Evolutionary conservation across 2,888 invertebrate species (phyloP).

Genomic region (Dasysyrphus albostriatus): DNA sequence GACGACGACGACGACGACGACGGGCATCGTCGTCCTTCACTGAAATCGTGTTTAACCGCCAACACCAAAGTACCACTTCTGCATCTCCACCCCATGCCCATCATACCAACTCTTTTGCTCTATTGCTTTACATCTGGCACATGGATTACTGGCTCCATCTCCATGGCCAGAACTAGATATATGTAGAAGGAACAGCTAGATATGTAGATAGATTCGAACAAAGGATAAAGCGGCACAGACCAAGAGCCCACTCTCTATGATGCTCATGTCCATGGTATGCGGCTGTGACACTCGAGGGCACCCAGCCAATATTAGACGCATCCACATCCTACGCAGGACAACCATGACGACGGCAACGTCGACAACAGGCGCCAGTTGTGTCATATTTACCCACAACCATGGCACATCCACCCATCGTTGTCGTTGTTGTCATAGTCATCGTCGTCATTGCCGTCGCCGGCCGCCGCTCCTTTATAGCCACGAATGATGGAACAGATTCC

Average conservation of each 20-base stretch:
- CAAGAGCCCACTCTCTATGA: conserved; percentile 54
- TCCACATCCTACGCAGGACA: conserved; percentile 60
- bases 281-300: conserved; percentile 76
- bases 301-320: conserved; percentile 74
- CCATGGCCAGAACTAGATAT: conserved; percentile 32
- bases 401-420: conserved; percentile 60
- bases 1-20: conserved; percentile 46
- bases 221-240: conserved; percentile 59
- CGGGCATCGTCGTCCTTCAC: conserved; percentile 63
- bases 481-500: conserved; percentile 55
- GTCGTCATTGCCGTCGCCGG: background rate
- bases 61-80: conserved; percentile 68
- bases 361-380: conserved; percentile 76
- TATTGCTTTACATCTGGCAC: conserved; percentile 70
- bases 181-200: conserved; percentile 38
- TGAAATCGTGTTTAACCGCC: conserved; percentile 72
- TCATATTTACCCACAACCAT: conserved; percentile 74
- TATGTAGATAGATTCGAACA: conserved; percentile 27
- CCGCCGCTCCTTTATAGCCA: conserved; percentile 27
- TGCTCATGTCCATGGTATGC: conserved; percentile 70
- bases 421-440: background rate
- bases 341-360: conserved; percentile 65
- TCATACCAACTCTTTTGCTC: conserved; percentile 25
- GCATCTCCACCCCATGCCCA: conserved; percentile 47
- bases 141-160: conserved; percentile 52